Base-by-base conservation (phyloP, 2,888 invertebrate species). In the Athrips mouffetella region DNA sequence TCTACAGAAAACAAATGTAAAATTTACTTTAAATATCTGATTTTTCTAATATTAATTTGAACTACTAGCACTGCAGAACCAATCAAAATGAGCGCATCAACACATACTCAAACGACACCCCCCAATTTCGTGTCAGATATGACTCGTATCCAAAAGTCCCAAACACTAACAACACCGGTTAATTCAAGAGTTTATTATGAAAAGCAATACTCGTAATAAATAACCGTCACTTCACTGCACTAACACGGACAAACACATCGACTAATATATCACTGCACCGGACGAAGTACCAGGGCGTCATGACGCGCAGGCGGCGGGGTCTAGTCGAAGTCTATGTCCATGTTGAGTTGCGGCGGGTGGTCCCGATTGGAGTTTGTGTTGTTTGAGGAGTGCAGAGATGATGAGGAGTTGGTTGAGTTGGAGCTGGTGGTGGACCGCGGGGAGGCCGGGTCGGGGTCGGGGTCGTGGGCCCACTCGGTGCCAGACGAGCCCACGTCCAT, bases 281-380 rank as follows among this genome's bases (percentile, higher is more conserved):
- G n/a, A n/a, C 39, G 15, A 48, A 33, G 13, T 33, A 35, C 41
- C 46, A 47, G 35, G 45, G 39, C 23, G 27, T 21, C 50, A 51
- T 33, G 27, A 27, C 2, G 33, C 45, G 37, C 35, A 27, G 15
- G 21, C 30, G 7, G 42, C 29, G 21, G 42, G 47, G 25, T 31
- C 59, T 86, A 87, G 58, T 87, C 87, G 65, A 70, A 88, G 67
- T 89, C 89, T 45, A 89, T 80, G 72, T 89, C 89, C 80, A 87
- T 87, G 69, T 87, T 81, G 72, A 16, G 18, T 29, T 30, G 30
- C 20, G 29, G 29, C 29, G 13, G 29, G 10, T 23, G 3, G 25
- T 27, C 3, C 11, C 25, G 4, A 7, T 58, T 77, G 74, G 44
- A 65, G 67, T 55, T 72, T 74, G 52, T 68, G 63, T 37, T 73